Percentiles rank a stretch among this genome's conserved stretches.
Conservation (phyloP, 1,140 invertebrate genomes). For the Anadara kagoshimensis region DNA sequence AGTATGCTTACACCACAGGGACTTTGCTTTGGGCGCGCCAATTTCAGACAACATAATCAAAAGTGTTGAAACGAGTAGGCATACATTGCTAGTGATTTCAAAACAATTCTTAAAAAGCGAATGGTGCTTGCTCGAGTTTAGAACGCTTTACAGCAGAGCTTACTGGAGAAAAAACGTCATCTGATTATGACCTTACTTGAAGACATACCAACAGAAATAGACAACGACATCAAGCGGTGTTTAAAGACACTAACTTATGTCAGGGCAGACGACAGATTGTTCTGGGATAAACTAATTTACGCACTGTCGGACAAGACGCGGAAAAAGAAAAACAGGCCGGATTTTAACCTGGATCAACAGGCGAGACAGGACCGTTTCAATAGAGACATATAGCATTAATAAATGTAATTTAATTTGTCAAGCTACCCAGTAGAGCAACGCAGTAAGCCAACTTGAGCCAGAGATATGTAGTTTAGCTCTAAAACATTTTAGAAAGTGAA, state of each 20-base stretch:
- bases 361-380: too few species aligned
- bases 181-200: conserved; percentile 56
- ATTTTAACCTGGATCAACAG: too few species aligned
- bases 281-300: conserved; percentile 57
- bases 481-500: too few species aligned
- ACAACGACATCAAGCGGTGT: conserved; percentile 92
- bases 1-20: conserved; percentile 61
- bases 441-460: too few species aligned
- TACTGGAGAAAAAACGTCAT: conserved; percentile 55
- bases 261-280: conserved; percentile 45
- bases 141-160: conserved; percentile 63
- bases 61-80: conserved; percentile 89
- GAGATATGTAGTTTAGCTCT: too few species aligned
- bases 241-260: conserved; percentile 94
- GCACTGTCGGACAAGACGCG: conserved; percentile 15
- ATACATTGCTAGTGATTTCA: conserved; percentile 93
- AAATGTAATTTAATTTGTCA: too few species aligned
- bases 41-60: conserved; percentile 92
- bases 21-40: conserved; percentile 55
- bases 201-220: conserved; percentile 78
- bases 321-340: too few species aligned
- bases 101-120: conserved; percentile 95
- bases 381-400: too few species aligned
- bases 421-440: too few species aligned
- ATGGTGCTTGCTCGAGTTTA: conserved; percentile 93